Conservation (phyloP, 2,797 vertebrate genomes). For the Spinus olivaceus region DNA sequence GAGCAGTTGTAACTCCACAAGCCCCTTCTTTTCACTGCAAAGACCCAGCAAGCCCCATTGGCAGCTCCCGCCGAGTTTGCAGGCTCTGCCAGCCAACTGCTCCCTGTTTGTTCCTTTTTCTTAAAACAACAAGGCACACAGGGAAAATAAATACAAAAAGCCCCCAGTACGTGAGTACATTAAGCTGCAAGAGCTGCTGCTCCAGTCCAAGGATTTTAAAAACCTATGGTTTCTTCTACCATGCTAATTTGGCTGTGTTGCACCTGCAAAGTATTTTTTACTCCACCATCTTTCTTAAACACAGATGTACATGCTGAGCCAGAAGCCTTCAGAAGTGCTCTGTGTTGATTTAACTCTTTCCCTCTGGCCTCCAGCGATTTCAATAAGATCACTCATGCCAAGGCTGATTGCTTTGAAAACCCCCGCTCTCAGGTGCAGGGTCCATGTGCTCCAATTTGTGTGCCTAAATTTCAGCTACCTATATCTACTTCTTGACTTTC, state of each 20-base stretch:
- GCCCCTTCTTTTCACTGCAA: constrained; percentile 17
- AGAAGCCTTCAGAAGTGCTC: constrained; percentile 40
- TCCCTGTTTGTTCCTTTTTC: constrained; percentile 58
- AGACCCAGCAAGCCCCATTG: constrained; percentile 27
- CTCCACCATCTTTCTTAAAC: constrained; percentile 49
- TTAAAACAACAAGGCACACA: constrained; percentile 56
- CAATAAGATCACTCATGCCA: background rate
- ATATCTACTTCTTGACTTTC: background rate
- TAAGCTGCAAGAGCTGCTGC: constrained; percentile 25
- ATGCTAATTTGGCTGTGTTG: background rate
- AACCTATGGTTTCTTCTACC: background rate
- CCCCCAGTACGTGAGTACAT: background rate
- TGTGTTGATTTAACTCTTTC: constrained; percentile 55
- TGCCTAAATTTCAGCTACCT: background rate
- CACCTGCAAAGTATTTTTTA: constrained; percentile 59
- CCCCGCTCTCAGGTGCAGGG: background rate
- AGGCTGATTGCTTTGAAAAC: background rate
- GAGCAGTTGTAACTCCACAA: constrained; percentile 44
- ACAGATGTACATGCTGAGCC: constrained; percentile 56
- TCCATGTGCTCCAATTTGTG: background rate
- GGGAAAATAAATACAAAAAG: constrained; percentile 61
- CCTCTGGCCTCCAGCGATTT: background rate
- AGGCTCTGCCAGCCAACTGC: constrained; percentile 50
- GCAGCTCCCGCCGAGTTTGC: constrained; percentile 27
- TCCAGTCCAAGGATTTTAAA: constrained; percentile 3